Percentiles rank a stretch among this genome's conserved stretches.
Conservation (phyloP, 2,888 invertebrate species). For the Diarsia dahlii region DNA sequence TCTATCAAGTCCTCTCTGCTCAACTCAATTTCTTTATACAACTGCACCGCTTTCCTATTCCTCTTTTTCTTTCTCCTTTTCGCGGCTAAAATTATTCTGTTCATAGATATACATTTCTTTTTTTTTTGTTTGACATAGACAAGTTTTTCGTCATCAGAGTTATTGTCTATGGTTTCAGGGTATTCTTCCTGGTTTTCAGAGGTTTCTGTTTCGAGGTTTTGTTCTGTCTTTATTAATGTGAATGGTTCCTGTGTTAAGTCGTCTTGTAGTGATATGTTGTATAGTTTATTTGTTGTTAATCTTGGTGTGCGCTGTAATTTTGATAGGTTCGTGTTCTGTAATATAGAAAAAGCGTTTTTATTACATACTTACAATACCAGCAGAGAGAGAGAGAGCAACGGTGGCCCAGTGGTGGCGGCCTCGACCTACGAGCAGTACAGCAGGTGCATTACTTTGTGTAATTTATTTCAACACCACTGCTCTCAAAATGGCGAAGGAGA, state of each 20-base stretch:
- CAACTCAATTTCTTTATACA: constrained; percentile 77
- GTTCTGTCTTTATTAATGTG: constrained; percentile 36
- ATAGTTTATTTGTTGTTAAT: constrained; percentile 38
- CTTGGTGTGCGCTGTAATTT: constrained; percentile 24
- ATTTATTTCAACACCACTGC: too few relatives aligned
- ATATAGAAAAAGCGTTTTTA: neutral
- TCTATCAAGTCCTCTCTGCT: constrained; percentile 74
- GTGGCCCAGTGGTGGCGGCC: too few relatives aligned
- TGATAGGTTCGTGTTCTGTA: constrained; percentile 41
- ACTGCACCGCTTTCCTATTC: constrained; percentile 42
- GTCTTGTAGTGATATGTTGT: constrained; percentile 30
- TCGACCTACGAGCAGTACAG: too few relatives aligned
- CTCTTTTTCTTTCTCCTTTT: constrained; percentile 39
- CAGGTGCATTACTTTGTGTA: too few relatives aligned
- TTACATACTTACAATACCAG: too few relatives aligned
- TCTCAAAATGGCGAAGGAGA: too few relatives aligned
- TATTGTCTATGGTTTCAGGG: constrained; percentile 8
- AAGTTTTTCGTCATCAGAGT: constrained; percentile 57
- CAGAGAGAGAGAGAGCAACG: too few relatives aligned
- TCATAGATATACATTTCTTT: neutral
- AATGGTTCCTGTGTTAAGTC: constrained; percentile 9
- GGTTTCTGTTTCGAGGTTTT: neutral
- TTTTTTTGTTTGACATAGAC: neutral
- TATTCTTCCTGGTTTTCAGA: constrained; percentile 28
- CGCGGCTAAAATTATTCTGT: constrained; percentile 1